Conservation (phyloP, 1,140 invertebrate species). For the Pachypsylla venusta region DNA sequence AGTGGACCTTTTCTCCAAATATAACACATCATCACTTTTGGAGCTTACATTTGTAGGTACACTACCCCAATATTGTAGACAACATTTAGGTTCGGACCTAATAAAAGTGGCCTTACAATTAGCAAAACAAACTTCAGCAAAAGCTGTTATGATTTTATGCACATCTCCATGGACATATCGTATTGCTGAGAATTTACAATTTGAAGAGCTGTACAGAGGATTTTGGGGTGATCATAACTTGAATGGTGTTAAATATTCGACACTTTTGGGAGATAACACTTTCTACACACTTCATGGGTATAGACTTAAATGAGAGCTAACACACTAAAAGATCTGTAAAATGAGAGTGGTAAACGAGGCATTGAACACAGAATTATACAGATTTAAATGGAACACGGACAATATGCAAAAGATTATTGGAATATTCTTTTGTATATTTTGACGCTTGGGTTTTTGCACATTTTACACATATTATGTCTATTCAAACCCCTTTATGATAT, state of each 20-base stretch:
- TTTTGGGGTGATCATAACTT: neutral
- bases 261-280: neutral
- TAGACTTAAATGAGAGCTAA: neutral
- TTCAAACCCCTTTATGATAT: no score
- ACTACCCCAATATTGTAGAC: slow-evolving; percentile 1
- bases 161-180: neutral
- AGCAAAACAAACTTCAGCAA: neutral
- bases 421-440: no score
- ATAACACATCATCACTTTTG: neutral
- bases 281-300: neutral
- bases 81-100: neutral
- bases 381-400: no score
- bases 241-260: neutral
- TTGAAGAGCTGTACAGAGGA: neutral
- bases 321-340: neutral
- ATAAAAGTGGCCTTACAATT: neutral
- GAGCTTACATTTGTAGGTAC: slow-evolving; percentile 12
- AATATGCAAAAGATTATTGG: no score
- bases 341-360: no score
- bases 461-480: no score
- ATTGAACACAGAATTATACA: no score
- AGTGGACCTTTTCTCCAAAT: neutral
- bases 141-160: neutral
- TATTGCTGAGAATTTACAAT: neutral
- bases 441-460: no score